Evolutionary conservation across 2,797 vertebrate genomes (phyloP).

Genomic region (Protonibea diacanthus): DNA sequence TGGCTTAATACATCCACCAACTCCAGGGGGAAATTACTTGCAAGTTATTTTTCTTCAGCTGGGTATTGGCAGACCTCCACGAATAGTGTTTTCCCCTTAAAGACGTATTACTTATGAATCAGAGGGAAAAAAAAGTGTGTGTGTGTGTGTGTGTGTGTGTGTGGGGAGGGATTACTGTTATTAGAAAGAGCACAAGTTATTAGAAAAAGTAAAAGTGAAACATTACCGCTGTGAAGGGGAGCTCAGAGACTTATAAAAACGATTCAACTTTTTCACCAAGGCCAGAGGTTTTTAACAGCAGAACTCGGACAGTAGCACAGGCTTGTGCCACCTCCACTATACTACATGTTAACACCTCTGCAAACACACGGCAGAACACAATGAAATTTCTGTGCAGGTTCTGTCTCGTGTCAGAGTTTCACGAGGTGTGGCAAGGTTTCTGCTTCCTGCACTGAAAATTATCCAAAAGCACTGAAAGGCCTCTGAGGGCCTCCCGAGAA

Average conservation of each 20-base stretch:
- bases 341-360: slow-evolving; percentile 51
- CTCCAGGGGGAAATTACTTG: slow-evolving; percentile 74
- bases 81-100: slow-evolving; percentile 68
- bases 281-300: slow-evolving; percentile 55
- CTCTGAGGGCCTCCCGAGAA: slow-evolving; percentile 9
- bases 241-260: slow-evolving; percentile 66
- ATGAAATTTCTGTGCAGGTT: slow-evolving; percentile 13
- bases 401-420: slow-evolving; percentile 54
- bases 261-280: slow-evolving; percentile 41
- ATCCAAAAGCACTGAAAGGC: slow-evolving; percentile 35
- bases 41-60: slow-evolving; percentile 60
- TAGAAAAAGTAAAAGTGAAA: slow-evolving; percentile 58
- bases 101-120: slow-evolving; percentile 76
- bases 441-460: slow-evolving; percentile 50
- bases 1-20: slow-evolving; percentile 65
- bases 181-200: slow-evolving; percentile 63
- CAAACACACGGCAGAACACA: slow-evolving; percentile 28
- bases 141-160: too few relatives aligned
- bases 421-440: slow-evolving; percentile 48
- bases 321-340: slow-evolving; percentile 24
- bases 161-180: slow-evolving; percentile 60
- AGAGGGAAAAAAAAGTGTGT: slow-evolving; percentile 27
- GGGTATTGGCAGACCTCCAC: slow-evolving; percentile 70
- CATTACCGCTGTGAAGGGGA: slow-evolving; percentile 53
- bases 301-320: slow-evolving; percentile 48